These are phyloP conservation scores for Triplophysa dalaica DNA, from an alignment of 2,113 vertebrate species.

Conservation along the genomic window DNA sequence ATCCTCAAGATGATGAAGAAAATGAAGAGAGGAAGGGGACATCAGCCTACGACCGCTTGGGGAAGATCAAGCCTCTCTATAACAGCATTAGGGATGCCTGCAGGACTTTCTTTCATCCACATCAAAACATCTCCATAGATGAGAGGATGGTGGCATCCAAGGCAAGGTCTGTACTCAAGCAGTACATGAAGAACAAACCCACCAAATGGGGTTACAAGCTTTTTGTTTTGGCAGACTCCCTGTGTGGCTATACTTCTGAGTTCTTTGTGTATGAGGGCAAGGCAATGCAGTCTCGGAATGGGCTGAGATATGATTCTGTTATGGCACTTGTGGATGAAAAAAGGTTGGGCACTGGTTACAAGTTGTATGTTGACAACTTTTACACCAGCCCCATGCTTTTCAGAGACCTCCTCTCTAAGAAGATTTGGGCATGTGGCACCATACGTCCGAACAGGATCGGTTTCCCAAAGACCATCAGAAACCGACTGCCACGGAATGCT, in stretches of 20 bases:
- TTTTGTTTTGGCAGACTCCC: slow-evolving; percentile 26
- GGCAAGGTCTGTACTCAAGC: neutral
- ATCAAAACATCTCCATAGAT: no score
- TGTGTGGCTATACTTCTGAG: slow-evolving; percentile 27
- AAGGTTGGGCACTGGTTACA: slow-evolving; percentile 17
- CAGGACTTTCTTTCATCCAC: no score
- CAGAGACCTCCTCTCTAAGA: neutral
- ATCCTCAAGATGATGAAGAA: no score
- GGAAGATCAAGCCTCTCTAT: no score
- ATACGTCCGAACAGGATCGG: neutral
- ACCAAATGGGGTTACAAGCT: slow-evolving; percentile 39
- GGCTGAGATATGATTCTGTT: slow-evolving; percentile 1
- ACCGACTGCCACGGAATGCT: neutral
- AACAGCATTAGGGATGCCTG: no score
- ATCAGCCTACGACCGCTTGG: no score
- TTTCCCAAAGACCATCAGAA: no score
- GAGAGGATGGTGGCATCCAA: neutral
- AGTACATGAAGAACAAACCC: slow-evolving; percentile 43
- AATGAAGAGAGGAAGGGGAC: no score
- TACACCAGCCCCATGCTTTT: slow-evolving; percentile 29
- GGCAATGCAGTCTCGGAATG: neutral
- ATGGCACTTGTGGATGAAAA: neutral
- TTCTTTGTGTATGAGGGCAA: slow-evolving; percentile 30
- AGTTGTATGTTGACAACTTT: slow-evolving; percentile 33
- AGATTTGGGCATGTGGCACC: slow-evolving; percentile 25